These are phyloP conservation scores for Gandaritis pyraliata DNA, from an alignment of 2,888 invertebrate species.

Conservation along the genomic window DNA sequence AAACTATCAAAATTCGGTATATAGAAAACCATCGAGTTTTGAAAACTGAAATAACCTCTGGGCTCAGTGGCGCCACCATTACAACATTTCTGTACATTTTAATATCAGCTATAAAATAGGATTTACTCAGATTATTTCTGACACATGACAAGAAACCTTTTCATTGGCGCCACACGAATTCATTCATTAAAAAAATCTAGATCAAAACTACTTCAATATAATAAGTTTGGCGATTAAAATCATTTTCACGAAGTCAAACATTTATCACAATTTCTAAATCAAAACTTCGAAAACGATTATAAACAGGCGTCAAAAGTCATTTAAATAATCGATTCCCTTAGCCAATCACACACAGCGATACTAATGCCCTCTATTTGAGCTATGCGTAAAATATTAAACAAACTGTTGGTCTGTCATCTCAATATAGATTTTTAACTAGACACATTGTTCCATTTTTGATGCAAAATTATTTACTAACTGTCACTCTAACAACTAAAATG, in stretches of 20 bases:
- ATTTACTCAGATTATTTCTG: slow-evolving; percentile 12
- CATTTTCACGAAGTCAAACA: no score
- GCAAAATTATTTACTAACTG: slow-evolving; percentile 39
- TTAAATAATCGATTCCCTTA: neutral
- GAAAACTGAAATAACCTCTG: neutral
- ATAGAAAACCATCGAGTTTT: no score
- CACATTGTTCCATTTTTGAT: slow-evolving; percentile 31
- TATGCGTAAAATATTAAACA: slow-evolving; percentile 17
- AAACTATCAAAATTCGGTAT: no score
- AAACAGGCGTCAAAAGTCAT: neutral
- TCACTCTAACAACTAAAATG: slow-evolving; percentile 32
- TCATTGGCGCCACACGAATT: slow-evolving; percentile 2
- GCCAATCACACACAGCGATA: slow-evolving; percentile 10
- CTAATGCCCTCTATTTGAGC: slow-evolving; percentile 24
- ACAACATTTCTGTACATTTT: slow-evolving; percentile 26
- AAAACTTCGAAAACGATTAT: neutral
- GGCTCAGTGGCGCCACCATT: slow-evolving; percentile 22
- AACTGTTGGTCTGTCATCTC: neutral
- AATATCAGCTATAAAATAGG: slow-evolving; percentile 22
- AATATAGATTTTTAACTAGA: slow-evolving; percentile 11
- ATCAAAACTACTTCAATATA: no score
- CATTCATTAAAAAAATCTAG: neutral
- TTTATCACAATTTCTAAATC: no score
- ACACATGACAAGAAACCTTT: slow-evolving; percentile 35
- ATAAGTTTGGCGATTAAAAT: no score